phyloP scores from a whole-genome alignment of 1,140 invertebrate species.

The Oncopeltus fasciatus region DNA sequence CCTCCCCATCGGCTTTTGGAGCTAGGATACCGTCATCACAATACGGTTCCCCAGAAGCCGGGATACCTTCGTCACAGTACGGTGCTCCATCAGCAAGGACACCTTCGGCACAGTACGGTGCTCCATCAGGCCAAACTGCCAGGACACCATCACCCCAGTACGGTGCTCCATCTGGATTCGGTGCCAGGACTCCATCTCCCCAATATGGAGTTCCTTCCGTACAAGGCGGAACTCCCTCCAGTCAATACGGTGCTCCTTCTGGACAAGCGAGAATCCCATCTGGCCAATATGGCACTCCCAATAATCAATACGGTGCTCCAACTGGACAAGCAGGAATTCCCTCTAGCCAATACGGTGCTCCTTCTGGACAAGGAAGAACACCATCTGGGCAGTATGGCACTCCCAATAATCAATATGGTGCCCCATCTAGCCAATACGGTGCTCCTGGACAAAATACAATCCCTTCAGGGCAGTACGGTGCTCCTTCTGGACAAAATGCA shows the following conservation, averaged over 20 bases:
- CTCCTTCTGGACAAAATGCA: neutral
- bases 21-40: neutral
- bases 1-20: too few species aligned
- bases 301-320: neutral
- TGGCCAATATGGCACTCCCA: neutral
- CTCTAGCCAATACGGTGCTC: conserved; percentile 13
- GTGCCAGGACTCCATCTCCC: neutral
- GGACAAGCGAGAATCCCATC: neutral
- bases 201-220: neutral
- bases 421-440: neutral
- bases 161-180: neutral
- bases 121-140: neutral
- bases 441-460: neutral
- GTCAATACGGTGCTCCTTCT: neutral
- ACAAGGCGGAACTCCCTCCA: too few species aligned
- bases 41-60: neutral
- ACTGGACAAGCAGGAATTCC: neutral
- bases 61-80: neutral
- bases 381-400: neutral
- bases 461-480: conserved; percentile 3
- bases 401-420: neutral
- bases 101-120: conserved; percentile 12
- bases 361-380: neutral
- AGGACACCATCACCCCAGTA: too few species aligned
- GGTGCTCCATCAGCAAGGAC: neutral